These are phyloP conservation scores for Rousettus leschenaultii DNA, from an alignment of 2,113 vertebrate genomes.

Conservation along the genomic window DNA sequence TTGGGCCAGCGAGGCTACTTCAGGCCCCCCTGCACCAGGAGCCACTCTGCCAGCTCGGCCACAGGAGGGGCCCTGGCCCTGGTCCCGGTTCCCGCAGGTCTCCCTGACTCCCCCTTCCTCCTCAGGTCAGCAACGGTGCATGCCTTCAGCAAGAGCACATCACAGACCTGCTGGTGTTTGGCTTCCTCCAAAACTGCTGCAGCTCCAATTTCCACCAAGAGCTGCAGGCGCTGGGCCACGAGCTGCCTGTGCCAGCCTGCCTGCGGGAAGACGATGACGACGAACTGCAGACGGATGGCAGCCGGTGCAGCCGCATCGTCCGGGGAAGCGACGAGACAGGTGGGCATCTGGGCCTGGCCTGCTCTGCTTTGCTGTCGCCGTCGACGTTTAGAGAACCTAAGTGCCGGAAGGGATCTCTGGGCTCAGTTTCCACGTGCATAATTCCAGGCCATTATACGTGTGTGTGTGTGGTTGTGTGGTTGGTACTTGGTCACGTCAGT, in stretches of 20 bases:
- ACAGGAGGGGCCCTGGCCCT: no score
- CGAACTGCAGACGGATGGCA: conserved; percentile 82
- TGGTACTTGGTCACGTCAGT: neutral
- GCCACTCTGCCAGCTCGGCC: neutral
- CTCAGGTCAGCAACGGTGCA: conserved; percentile 40
- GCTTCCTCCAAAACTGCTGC: conserved; percentile 75
- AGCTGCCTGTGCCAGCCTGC: rapidly evolving
- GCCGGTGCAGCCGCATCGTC: conserved; percentile 28
- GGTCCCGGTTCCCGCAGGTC: neutral
- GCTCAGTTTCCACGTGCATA: neutral
- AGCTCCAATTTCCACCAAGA: conserved; percentile 56
- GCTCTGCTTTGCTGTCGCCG: neutral
- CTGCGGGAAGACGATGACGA: rapidly evolving
- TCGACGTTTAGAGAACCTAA: neutral
- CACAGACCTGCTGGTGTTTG: conserved; percentile 63
- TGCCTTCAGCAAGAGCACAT: neutral
- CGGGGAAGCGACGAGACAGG: neutral
- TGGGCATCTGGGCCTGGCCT: neutral
- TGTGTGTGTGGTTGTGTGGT: neutral
- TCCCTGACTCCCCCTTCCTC: neutral
- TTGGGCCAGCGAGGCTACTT: neutral
- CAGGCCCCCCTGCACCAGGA: neutral
- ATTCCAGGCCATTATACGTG: neutral
- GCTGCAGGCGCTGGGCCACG: conserved; percentile 59
- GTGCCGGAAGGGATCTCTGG: neutral